Conservation (phyloP, 2,888 invertebrate genomes). For the Uloborus plumipes region DNA sequence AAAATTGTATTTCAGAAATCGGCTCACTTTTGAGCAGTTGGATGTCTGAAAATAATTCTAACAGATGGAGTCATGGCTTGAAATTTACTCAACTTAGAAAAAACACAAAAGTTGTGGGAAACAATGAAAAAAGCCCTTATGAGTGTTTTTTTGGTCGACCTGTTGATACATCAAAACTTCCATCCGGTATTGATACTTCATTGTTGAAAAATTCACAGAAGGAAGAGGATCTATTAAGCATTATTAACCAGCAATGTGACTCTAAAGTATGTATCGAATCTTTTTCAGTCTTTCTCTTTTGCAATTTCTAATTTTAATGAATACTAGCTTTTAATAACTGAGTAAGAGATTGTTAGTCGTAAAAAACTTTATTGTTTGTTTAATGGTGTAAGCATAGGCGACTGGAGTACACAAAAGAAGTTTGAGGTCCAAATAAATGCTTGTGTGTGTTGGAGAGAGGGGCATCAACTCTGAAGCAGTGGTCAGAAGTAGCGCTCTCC, state of each 20-base stretch:
- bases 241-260: conserved; percentile 39
- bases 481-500: too few species aligned
- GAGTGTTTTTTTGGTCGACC: conserved; percentile 54
- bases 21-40: conserved; percentile 35
- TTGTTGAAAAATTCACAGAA: conserved; percentile 20
- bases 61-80: conserved; percentile 50
- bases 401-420: too few species aligned
- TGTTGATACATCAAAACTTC: conserved; percentile 14
- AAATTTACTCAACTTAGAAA: conserved; percentile 45
- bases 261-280: conserved; percentile 17
- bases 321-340: too few species aligned
- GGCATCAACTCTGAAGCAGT: too few species aligned
- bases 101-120: conserved; percentile 31
- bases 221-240: conserved; percentile 42
- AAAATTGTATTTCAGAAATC: conserved; percentile 48
- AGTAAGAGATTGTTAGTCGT: too few species aligned
- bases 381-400: too few species aligned
- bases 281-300: background rate
- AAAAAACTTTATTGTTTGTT: too few species aligned
- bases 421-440: too few species aligned
- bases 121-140: conserved; percentile 39
- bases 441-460: too few species aligned
- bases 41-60: conserved; percentile 44
- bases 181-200: conserved; percentile 6
- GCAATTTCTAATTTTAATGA: too few species aligned